These are phyloP conservation scores for Mastomys natalensis DNA, from an alignment of 2,113 vertebrate species.

Conservation along the genomic window DNA sequence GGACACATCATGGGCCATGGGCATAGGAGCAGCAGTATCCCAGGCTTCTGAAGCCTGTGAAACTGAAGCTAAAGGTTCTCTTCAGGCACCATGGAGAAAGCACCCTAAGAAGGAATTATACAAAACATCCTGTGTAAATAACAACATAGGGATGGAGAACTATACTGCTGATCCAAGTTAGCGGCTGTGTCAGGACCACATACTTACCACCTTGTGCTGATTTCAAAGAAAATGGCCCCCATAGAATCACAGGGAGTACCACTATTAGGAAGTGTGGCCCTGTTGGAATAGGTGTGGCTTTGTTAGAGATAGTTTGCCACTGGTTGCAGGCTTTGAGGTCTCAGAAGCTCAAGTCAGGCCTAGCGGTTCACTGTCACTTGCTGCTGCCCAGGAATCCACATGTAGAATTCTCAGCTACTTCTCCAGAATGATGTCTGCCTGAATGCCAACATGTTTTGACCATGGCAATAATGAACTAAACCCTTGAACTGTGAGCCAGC, in stretches of 20 bases:
- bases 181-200: no score
- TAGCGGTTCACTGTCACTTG: not conserved
- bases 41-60: not conserved
- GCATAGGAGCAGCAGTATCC: not conserved
- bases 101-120: not conserved
- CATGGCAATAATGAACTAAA: not conserved
- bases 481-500: not conserved
- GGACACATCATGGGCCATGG: no score
- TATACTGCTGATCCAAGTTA: not conserved
- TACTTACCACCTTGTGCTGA: not conserved
- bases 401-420: not conserved
- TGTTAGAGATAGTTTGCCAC: not conserved
- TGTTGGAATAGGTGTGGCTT: not conserved
- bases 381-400: not conserved
- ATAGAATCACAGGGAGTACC: not conserved
- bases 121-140: not conserved
- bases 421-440: not conserved
- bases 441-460: not conserved
- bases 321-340: not conserved
- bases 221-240: not conserved
- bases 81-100: not conserved
- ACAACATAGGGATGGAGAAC: not conserved
- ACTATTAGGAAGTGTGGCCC: not conserved
- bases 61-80: not conserved
- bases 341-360: not conserved